phyloP scores from a whole-genome alignment of 2,888 invertebrate genomes.

The Sarcophaga rosellei region DNA sequence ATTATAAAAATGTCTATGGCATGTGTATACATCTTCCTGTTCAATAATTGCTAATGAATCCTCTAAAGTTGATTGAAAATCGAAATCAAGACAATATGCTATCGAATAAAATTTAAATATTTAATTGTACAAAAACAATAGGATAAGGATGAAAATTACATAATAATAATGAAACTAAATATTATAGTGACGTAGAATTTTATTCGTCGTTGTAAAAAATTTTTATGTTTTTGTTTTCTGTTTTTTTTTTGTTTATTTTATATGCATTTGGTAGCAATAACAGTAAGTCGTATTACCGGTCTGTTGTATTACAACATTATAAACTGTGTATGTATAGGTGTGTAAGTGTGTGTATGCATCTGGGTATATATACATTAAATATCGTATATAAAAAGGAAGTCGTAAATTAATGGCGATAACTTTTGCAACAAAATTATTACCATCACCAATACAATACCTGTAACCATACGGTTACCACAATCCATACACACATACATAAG shows the following conservation, averaged over 20 bases:
- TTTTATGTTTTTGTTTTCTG: neutral
- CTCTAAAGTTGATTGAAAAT: too few species aligned
- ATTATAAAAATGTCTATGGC: too few species aligned
- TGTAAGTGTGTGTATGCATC: neutral
- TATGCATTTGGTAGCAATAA: conserved; percentile 22
- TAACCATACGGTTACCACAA: conserved; percentile 36
- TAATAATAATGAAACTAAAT: too few species aligned
- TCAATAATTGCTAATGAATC: too few species aligned
- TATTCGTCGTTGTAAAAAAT: too few species aligned
- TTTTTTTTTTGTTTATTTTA: neutral
- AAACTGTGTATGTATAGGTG: neutral
- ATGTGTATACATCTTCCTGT: too few species aligned
- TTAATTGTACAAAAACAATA: too few species aligned
- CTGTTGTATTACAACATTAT: conserved; percentile 5
- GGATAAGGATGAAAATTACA: too few species aligned
- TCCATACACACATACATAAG: neutral
- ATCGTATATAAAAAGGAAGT: conserved; percentile 56
- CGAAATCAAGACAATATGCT: too few species aligned
- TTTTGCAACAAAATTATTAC: conserved; percentile 55
- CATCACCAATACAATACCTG: conserved; percentile 41
- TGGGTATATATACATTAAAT: neutral
- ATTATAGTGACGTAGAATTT: too few species aligned
- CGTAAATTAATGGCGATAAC: conserved; percentile 65
- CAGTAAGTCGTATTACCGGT: conserved; percentile 47
- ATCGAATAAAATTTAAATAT: too few species aligned